Conservation (phyloP, 1,140 invertebrate genomes). For the Plectus sambesii region DNA sequence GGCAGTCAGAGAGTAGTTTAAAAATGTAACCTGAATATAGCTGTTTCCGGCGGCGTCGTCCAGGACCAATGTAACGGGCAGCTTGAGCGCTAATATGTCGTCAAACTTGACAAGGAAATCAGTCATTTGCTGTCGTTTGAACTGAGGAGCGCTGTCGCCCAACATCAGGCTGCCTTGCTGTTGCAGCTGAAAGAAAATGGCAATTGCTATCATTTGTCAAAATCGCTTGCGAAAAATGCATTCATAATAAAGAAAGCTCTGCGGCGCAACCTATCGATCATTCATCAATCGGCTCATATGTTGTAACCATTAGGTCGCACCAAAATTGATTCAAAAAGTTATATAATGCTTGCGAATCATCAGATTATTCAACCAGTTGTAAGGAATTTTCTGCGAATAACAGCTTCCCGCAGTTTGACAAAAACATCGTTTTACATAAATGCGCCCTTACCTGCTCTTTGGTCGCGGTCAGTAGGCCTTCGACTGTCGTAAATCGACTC, state of each 20-base stretch:
- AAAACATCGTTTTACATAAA: background rate
- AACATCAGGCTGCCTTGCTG: slow-evolving; percentile 39
- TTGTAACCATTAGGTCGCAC: background rate
- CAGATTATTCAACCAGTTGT: too few species aligned
- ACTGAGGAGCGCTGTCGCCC: slow-evolving; percentile 31
- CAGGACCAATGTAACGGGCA: slow-evolving; percentile 63
- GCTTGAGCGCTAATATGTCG: slow-evolving; percentile 53
- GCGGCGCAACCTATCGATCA: too few species aligned
- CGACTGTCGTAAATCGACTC: slow-evolving; percentile 86
- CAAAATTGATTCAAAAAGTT: background rate
- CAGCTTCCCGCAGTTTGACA: background rate
- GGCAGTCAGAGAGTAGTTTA: too few species aligned
- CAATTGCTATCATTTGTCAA: slow-evolving; percentile 52
- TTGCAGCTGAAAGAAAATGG: slow-evolving; percentile 19
- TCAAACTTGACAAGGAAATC: slow-evolving; percentile 30
- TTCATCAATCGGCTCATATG: too few species aligned
- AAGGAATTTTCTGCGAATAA: background rate
- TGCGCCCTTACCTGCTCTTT: slow-evolving; percentile 45
- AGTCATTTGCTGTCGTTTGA: slow-evolving; percentile 24
- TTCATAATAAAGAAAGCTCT: too few species aligned
- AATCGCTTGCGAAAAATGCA: slow-evolving; percentile 58
- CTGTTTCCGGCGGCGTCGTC: slow-evolving; percentile 96
- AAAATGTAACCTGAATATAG: slow-evolving; percentile 65
- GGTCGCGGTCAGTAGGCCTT: slow-evolving; percentile 58
- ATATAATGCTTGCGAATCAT: background rate